Evolutionary conservation across 2,113 vertebrate genomes (phyloP), one percentile per base, ranked within the genome.

Genomic region (Oostethus manadensis): DNA sequence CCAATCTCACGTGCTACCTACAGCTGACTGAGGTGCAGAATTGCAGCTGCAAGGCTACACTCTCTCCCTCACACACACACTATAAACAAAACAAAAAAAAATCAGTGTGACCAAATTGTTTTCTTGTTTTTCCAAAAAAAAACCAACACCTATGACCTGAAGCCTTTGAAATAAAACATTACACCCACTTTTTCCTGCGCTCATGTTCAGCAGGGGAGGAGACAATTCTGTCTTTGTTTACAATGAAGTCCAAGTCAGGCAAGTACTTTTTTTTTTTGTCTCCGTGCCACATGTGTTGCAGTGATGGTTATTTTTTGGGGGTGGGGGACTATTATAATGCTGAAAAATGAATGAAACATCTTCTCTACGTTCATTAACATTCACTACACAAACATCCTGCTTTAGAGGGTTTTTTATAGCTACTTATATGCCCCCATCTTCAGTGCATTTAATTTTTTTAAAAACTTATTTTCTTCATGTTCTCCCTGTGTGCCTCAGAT

Each of bases 401-500:
- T 54, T 54, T 71, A 73, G 50, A 70, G 49, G 16, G 59, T 81
- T 85, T 85, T n/a, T 86, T 83, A 70, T 80, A 81, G 76, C 73
- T 66, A 68, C 29, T 18, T 60, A 40, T 58, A 64, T 70, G 56
- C 56, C 67, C 40, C 42, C 42, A 61, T 58, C 70, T 57, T 62
- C 57, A 71, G 71, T 74, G 60, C 65, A 63, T 74, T 56, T 51
- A 40, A 56, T 81, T 71, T 84, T 81, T 81, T 78, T 56, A 75
- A 74, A 76, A 74, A 76, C 73, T 78, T 85, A 62, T 83, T 88
- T 87, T 83, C 73, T 84, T 86, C 81, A 84, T 80, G 74, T 84
- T 88, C 81, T 88, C 78, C 86, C 86, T 62, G 80, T 88, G 87
- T 90, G 87, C 88, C 87, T 89, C 86, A 85, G 83, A 90, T 84